A percentile compares a stretch with the other conserved stretches of the same genome.
Conservation (phyloP, 64 coral and sea anemone species). For the Trachythela sp. region DNA sequence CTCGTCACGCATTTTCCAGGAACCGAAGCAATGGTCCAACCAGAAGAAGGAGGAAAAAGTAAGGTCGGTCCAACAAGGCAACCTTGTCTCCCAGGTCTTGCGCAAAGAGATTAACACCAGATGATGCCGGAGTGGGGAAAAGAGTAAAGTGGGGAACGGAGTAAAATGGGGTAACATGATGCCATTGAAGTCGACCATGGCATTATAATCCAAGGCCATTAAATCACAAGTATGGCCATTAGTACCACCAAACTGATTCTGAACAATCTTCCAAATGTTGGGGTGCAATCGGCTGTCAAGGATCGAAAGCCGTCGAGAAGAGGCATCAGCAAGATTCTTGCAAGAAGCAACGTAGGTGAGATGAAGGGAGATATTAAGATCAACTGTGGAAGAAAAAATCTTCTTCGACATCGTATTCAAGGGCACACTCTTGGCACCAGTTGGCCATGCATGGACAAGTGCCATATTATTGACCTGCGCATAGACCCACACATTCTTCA, state of each 20-base stretch:
- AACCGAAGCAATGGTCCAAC: neutral
- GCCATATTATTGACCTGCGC: slow-evolving; percentile 42
- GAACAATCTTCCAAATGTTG: slow-evolving; percentile 7
- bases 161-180: neutral
- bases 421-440: neutral
- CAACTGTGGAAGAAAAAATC: slow-evolving; percentile 40
- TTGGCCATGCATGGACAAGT: slow-evolving; percentile 38
- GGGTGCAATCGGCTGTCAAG: slow-evolving; percentile 18
- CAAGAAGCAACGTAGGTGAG: slow-evolving; percentile 12
- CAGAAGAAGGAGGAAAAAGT: neutral
- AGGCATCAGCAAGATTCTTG: slow-evolving; percentile 32
- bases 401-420: slow-evolving; percentile 16
- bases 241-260: slow-evolving; percentile 20
- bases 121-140: neutral
- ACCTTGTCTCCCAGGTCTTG: neutral
- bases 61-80: neutral
- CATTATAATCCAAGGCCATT: neutral
- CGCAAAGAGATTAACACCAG: neutral
- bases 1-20: neutral
- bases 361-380: slow-evolving; percentile 30
- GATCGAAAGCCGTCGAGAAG: slow-evolving; percentile 29
- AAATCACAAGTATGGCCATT: neutral
- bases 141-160: neutral
- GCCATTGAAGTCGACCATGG: neutral
- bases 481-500: neutral